Conservation (phyloP, 2,888 invertebrate species). For the Macrophya alboannulata region DNA sequence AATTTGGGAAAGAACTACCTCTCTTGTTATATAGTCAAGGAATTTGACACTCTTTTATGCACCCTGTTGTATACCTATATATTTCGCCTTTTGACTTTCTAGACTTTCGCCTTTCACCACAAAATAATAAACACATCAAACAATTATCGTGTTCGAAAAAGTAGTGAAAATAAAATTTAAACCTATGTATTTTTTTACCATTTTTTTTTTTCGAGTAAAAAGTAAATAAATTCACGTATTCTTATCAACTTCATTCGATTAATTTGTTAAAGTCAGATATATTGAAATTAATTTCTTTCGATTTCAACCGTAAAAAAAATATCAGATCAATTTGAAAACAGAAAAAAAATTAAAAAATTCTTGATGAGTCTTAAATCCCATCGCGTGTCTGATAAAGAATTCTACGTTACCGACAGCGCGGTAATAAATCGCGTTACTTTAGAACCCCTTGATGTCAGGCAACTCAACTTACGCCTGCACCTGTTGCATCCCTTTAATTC, state of each 20-base stretch:
- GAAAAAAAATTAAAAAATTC: not conserved
- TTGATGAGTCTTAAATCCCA: not conserved
- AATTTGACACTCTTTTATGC: constrained; percentile 40
- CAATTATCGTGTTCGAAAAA: not conserved
- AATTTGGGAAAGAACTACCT: constrained; percentile 28
- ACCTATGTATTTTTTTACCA: not conserved
- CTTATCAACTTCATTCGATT: not conserved
- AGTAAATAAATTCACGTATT: not conserved
- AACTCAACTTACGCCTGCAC: not conserved
- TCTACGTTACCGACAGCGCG: not conserved
- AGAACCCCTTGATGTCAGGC: not conserved
- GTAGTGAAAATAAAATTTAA: not conserved
- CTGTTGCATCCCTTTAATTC: constrained; percentile 41
- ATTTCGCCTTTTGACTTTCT: not conserved
- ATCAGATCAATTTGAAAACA: not conserved
- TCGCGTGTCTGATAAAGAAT: not conserved
- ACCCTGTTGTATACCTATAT: not conserved
- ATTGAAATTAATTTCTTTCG: not conserved
- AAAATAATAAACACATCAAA: constrained; percentile 52
- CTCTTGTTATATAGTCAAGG: not conserved
- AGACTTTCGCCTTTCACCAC: constrained; percentile 52
- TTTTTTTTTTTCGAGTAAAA: not conserved
- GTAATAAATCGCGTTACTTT: not conserved
- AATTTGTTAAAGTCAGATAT: not conserved
- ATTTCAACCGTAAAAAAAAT: not conserved